Conservation (phyloP, 1,140 invertebrate genomes). For the Drosophila pruinosa region DNA sequence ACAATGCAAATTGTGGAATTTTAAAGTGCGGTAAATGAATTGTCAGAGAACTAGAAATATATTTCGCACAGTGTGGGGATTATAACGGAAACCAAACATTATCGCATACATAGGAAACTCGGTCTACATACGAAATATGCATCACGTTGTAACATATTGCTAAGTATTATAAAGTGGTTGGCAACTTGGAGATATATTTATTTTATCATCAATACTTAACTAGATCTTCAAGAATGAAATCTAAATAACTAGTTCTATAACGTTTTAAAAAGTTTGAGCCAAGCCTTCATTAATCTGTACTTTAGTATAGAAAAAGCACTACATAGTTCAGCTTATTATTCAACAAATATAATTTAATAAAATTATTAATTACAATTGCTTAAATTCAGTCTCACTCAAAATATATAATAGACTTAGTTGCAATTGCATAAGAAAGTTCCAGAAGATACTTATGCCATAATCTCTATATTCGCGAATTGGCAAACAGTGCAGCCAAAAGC, state of each 20-base stretch:
- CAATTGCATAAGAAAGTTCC: neutral
- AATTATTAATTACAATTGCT: neutral
- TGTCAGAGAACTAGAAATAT: neutral
- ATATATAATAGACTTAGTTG: neutral
- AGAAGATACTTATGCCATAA: neutral
- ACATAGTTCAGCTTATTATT: no score
- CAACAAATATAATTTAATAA: neutral
- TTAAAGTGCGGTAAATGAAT: slow-evolving; percentile 1
- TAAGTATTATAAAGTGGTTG: no score
- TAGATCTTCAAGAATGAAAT: no score
- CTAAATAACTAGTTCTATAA: no score
- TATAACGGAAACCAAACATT: neutral
- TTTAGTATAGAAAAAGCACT: neutral
- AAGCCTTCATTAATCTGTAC: no score
- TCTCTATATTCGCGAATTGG: slow-evolving; percentile 18
- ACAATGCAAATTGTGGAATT: slow-evolving; percentile 4
- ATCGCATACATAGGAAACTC: neutral
- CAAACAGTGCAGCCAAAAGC: slow-evolving; percentile 23
- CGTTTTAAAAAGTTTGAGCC: no score
- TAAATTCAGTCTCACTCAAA: no score
- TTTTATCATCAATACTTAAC: no score
- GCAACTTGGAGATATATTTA: no score
- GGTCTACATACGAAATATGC: neutral
- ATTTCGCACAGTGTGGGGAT: neutral
- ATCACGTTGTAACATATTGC: no score